Evolutionary conservation across 2,888 invertebrate genomes (phyloP).

Genomic region (Trissonchulus sp.): DNA sequence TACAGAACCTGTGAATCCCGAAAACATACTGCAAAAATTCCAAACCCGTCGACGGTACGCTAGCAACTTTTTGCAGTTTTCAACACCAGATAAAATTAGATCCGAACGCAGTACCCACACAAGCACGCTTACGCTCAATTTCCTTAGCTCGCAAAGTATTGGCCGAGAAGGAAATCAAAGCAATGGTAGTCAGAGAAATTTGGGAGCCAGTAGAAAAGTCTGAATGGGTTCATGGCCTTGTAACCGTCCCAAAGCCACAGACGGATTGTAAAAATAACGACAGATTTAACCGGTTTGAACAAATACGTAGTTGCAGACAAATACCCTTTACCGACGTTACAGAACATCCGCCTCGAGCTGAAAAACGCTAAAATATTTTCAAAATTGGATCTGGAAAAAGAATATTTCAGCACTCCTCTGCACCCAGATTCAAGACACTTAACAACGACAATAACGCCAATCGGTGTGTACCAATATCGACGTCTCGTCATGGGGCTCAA

Average conservation of each 20-base stretch:
- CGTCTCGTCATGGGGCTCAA: not conserved
- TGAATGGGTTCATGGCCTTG: not conserved
- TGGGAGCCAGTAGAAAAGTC: slow-evolving; percentile 4
- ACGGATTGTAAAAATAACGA: not conserved
- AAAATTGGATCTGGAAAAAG: not conserved
- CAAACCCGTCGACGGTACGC: not conserved
- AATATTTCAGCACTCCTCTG: not conserved
- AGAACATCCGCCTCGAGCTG: not conserved
- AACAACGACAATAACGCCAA: not conserved
- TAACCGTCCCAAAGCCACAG: not conserved
- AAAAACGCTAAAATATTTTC: not conserved
- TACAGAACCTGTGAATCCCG: slow-evolving; percentile 2
- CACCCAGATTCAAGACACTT: not conserved
- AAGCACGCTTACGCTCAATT: not conserved
- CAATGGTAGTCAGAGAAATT: not conserved
- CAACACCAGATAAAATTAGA: not conserved
- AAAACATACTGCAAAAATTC: not conserved
- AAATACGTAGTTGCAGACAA: not conserved
- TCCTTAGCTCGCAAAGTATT: not conserved
- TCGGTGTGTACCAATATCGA: not conserved
- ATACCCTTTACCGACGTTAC: not conserved
- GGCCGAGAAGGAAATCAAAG: not conserved
- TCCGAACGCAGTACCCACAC: not conserved
- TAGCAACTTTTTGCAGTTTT: not conserved
- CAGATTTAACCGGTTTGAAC: not conserved